These are phyloP conservation scores for Drosophila mimetica DNA, from an alignment of 2,888 invertebrate genomes.

Conservation along the genomic window DNA sequence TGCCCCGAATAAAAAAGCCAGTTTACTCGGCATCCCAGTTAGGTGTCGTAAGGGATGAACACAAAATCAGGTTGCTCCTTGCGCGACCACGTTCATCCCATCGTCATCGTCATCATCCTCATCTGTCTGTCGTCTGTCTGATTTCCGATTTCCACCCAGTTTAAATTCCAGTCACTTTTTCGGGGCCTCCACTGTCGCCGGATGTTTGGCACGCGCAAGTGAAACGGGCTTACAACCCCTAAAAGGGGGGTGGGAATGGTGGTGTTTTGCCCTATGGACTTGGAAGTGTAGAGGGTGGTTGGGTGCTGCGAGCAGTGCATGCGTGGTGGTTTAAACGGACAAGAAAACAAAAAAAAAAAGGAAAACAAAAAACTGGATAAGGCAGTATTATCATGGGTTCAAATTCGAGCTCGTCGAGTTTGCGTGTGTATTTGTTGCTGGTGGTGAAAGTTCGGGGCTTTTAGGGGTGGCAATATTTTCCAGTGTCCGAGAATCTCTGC, in stretches of 20 bases:
- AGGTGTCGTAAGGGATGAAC: background rate
- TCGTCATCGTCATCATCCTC: background rate
- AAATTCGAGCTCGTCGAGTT: constrained; percentile 3
- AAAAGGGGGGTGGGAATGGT: constrained; percentile 21
- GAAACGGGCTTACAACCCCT: constrained; percentile 59
- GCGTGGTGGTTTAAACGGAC: constrained; percentile 43
- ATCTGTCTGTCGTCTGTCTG: background rate
- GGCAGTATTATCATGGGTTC: background rate
- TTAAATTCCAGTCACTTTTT: constrained; percentile 3
- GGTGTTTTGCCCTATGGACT: constrained; percentile 5
- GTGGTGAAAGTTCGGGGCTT: background rate
- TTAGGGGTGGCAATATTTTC: constrained; percentile 6
- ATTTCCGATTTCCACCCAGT: constrained; percentile 9
- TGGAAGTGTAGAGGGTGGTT: constrained; percentile 22
- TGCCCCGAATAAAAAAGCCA: background rate
- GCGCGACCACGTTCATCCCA: background rate
- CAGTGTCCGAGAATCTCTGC: constrained; percentile 1
- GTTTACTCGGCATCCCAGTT: background rate
- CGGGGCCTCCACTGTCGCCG: constrained; percentile 45
- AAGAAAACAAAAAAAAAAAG: background rate
- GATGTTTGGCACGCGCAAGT: constrained; percentile 66
- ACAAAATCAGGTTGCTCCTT: background rate
- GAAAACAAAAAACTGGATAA: constrained; percentile 10
- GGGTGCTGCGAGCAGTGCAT: constrained; percentile 61
- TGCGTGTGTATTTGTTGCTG: constrained; percentile 9